Base-by-base conservation (phyloP, 2,888 invertebrate genomes). In the Drosophila lutescens region DNA sequence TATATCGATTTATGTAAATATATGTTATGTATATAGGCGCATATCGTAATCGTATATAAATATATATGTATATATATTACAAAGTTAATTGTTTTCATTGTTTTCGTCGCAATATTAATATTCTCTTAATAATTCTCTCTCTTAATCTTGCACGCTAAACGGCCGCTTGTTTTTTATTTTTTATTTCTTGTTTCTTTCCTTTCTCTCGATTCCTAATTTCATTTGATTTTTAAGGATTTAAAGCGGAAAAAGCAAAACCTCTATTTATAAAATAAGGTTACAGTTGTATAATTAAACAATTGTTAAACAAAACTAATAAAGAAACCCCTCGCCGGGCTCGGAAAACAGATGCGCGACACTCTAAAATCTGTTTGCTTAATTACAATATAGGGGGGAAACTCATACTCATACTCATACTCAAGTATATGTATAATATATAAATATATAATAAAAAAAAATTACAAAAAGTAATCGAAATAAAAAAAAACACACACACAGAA, bases 231-330 rank as follows among this genome's bases (percentile, higher is more conserved):
- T 49, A 47, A 32, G 34, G 41, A 80, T 74, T 71, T 58, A 61
- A 68, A 51, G 46, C 56, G 30, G 55, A 58, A 49, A 51, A 57
- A 59, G 55, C 58, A 54, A 70, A 90, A 90, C 83, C 90, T 89
- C 85, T 90, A 90, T 90, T 91, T 90, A 90, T 90, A 90, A 90
- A 91, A 90, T 91, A 91, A 90, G 91, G 91, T 90, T 74, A 72
- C 46, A 54, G 46, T 40, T 55, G 49, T 49, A 69, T 47, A 38
- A 54, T 49, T 76, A 62, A 49, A 58, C 44, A 61, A 49, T 49
- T 53, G 36, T 70, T 57, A 74, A 75, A 74, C 62, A 77, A 76
- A 74, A 59, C 68, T 73, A 76, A 62, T 68, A 49, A 23, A 57
- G 56, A 51, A 51, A 43, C 20, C 30, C 43, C 54, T 26, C 36